These are phyloP conservation scores for rabbit (Oryctolagus cuniculus) DNA, from an alignment of 2,113 vertebrate genomes.

Conservation along the genomic window DNA sequence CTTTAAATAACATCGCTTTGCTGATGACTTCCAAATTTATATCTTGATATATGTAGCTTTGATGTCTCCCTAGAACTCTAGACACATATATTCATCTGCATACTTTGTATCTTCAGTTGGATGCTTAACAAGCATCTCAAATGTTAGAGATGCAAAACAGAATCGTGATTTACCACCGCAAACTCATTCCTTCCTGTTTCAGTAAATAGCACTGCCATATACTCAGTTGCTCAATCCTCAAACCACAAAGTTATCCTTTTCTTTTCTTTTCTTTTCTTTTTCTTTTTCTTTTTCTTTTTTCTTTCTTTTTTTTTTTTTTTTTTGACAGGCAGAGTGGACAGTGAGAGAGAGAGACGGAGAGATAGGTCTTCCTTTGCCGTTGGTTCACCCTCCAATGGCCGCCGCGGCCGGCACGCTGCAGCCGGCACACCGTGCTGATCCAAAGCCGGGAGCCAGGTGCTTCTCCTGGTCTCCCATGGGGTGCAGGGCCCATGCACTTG, in stretches of 20 bases:
- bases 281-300: no score
- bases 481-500: no score
- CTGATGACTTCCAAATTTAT: not conserved
- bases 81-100: not conserved
- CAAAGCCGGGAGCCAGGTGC: no score
- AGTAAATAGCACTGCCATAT: not conserved
- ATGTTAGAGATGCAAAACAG: not conserved
- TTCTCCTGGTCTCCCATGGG: no score
- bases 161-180: not conserved
- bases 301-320: no score
- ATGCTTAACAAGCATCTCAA: conserved; percentile 1
- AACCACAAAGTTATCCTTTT: not conserved
- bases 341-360: no score
- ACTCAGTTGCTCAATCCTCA: not conserved
- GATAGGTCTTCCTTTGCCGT: no score
- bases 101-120: not conserved
- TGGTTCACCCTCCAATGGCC: no score
- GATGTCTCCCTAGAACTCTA: not conserved
- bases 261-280: no score
- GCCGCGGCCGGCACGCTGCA: no score
- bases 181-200: not conserved
- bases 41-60: not conserved
- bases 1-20: not conserved
- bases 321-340: no score
- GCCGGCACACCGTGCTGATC: no score